Evolutionary conservation across 2,797 vertebrate genomes (phyloP), one percentile per base, ranked within the genome.

Genomic region (Onychomys leucogaster): DNA sequence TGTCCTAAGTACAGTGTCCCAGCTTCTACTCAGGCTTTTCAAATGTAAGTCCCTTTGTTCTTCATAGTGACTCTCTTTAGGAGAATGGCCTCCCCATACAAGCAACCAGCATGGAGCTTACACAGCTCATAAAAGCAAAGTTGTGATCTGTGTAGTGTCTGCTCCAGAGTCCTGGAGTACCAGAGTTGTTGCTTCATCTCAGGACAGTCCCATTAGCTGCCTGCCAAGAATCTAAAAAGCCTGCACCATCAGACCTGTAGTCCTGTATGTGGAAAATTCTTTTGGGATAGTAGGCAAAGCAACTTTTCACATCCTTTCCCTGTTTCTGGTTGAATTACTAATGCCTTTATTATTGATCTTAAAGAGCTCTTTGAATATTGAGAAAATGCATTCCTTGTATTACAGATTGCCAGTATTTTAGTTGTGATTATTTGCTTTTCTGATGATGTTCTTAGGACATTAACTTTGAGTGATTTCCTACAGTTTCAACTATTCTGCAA

Each of bases 251-350:
- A 16, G 46, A 52, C 19, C 34, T 61, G 32, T n/a, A 32, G 89
- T 19, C 32, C 34, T 37, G 1, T 41, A 34, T 67, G 89, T 59
- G 76, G 32, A 52, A 52, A 29, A 41, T 67, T 59, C 71, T 43
- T 71, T 7, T 11, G 2, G 2, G 23, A 0, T 10, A n/a, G 0
- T 2, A 19, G 1, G 6, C 52, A 55, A 57, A 10, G 34, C 49
- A 32, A 9, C 27, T 71, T 55, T 69, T 57, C 25, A 34, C 27
- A 19, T 37, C 23, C 25, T 84, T 78, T 78, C n/a, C 29, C 80
- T 57, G 0, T 67, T 90, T 55, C 41, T 67, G 43, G 63, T 76
- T 46, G 34, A 67, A 19, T 17, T 29, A 43, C 52, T 71, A 46
- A 12, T 75, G 27, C 52, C 80, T 81, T 81, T 73, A 12, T 71